phyloP scores from a whole-genome alignment of 2,113 vertebrate genomes.

The Psephotus haematonotus region DNA sequence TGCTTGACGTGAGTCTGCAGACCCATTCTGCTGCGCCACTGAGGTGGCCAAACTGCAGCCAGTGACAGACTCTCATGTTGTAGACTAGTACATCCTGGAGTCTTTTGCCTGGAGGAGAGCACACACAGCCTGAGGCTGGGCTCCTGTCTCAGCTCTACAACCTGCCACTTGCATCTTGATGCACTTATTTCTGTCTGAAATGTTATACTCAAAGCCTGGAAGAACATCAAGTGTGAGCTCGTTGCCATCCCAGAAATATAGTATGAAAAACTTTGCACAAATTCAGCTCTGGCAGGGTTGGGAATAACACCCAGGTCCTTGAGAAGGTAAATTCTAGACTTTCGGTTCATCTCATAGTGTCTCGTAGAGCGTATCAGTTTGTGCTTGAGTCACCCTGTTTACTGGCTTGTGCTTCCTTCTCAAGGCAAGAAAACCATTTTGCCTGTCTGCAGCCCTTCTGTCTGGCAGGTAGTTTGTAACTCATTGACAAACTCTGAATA shows the following conservation, averaged over 20 bases:
- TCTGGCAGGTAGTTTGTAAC: constrained; percentile 20
- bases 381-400: background rate
- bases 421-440: background rate
- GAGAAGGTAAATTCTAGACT: background rate
- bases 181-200: constrained; percentile 9
- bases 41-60: background rate
- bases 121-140: background rate
- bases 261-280: background rate
- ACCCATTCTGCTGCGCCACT: background rate
- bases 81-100: background rate
- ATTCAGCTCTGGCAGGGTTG: background rate
- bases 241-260: background rate
- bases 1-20: rapidly evolving
- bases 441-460: background rate
- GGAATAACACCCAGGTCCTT: background rate
- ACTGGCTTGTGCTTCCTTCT: background rate
- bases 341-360: rapidly evolving
- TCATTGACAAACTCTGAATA: background rate
- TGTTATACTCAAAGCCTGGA: background rate
- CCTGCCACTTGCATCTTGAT: background rate
- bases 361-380: background rate
- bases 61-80: background rate
- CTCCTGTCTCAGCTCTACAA: background rate
- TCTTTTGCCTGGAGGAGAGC: background rate
- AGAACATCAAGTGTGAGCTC: background rate